Evolutionary conservation across 2,888 invertebrate species (phyloP).

Genomic region (Petrolisthes cinctipes): DNA sequence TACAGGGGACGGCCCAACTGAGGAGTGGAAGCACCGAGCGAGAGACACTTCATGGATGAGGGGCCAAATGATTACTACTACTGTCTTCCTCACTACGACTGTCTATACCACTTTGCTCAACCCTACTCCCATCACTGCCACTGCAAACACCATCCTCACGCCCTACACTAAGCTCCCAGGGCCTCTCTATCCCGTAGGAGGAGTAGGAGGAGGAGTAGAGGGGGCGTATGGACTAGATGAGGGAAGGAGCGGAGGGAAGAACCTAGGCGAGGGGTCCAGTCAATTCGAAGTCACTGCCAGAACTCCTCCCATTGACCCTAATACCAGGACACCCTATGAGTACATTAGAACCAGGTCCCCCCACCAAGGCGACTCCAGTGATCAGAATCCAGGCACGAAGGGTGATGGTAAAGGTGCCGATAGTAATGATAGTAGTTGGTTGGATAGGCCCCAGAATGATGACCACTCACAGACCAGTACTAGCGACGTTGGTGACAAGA

Average conservation of each 20-base stretch:
- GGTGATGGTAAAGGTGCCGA: too few species aligned
- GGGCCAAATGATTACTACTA: constrained; percentile 40
- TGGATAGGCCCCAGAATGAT: not conserved
- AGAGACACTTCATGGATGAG: constrained; percentile 58
- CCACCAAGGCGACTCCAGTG: too few species aligned
- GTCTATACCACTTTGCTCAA: constrained; percentile 47
- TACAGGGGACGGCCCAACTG: constrained; percentile 53
- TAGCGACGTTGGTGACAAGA: not conserved
- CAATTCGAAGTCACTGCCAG: not conserved
- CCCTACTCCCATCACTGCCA: not conserved
- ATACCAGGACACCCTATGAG: not conserved
- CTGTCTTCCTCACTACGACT: constrained; percentile 46
- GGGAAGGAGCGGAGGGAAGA: constrained; percentile 31
- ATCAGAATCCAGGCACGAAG: too few species aligned
- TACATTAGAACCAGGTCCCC: too few species aligned
- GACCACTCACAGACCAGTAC: not conserved
- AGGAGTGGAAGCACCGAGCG: constrained; percentile 50
- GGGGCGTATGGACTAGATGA: not conserved
- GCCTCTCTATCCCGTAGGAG: not conserved
- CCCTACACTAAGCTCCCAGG: constrained; percentile 4
- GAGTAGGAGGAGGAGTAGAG: not conserved
- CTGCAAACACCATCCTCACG: not conserved
- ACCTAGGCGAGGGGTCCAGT: constrained; percentile 19
- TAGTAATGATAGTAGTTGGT: not conserved
- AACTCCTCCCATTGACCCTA: not conserved